phyloP scores from a whole-genome alignment of 2,113 vertebrate genomes.

The Oryzias celebensis region DNA sequence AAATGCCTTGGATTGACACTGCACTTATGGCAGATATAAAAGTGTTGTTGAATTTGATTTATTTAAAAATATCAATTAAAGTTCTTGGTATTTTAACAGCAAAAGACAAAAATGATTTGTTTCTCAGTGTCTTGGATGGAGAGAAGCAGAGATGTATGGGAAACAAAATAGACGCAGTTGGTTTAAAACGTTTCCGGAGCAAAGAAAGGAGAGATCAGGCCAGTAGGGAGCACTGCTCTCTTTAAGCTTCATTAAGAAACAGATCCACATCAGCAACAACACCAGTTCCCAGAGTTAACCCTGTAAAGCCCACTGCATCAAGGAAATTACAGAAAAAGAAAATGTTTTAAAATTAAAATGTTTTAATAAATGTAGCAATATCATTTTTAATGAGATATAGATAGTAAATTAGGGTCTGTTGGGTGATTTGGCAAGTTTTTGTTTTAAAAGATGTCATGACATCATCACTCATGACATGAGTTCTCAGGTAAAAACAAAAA shows the following conservation, averaged over 20 bases:
- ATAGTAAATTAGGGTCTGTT: too few species aligned
- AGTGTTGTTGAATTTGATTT: too few species aligned
- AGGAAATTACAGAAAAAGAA: too few species aligned
- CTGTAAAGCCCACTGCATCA: too few species aligned
- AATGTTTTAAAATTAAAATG: too few species aligned
- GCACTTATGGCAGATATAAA: slow-evolving; percentile 1
- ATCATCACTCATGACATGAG: too few species aligned
- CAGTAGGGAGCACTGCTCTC: slow-evolving; percentile 75
- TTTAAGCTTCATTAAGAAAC: slow-evolving; percentile 35
- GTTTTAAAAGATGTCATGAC: too few species aligned
- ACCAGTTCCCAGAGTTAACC: too few species aligned
- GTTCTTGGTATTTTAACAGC: slow-evolving; percentile 36
- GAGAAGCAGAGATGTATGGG: slow-evolving; percentile 29
- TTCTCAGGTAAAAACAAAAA: too few species aligned
- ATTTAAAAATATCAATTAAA: background rate
- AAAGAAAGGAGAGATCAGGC: slow-evolving; percentile 20
- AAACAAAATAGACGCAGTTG: slow-evolving; percentile 44
- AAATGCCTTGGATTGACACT: background rate
- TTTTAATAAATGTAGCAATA: too few species aligned
- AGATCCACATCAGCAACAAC: slow-evolving; percentile 13
- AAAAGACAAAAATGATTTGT: slow-evolving; percentile 28
- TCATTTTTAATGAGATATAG: too few species aligned
- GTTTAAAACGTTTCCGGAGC: slow-evolving; percentile 36
- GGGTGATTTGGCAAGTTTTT: too few species aligned
- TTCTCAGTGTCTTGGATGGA: slow-evolving; percentile 19